Evolutionary conservation across 1,140 invertebrate species (phyloP).

Genomic region (Cherax quadricarinatus): DNA sequence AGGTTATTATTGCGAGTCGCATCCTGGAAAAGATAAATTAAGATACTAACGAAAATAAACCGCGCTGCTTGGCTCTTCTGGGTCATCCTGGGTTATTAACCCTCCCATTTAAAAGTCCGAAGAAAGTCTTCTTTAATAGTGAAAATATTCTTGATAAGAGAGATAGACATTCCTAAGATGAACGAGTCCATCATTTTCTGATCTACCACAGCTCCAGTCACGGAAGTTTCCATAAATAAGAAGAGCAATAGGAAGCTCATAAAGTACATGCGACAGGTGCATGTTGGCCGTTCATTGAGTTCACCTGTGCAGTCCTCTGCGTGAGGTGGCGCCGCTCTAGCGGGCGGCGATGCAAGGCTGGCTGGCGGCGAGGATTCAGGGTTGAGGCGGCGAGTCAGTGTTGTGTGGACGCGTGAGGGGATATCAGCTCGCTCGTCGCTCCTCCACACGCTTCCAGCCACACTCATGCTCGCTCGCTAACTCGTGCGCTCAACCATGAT

Average conservation of each 20-base stretch:
- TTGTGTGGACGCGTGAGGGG: slow-evolving; percentile 64
- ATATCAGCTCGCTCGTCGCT: slow-evolving; percentile 46
- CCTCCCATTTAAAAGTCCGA: too few species aligned
- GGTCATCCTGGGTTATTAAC: too few species aligned
- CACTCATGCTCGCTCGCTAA: slow-evolving; percentile 3
- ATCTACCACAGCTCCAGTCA: neutral
- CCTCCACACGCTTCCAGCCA: slow-evolving; percentile 44
- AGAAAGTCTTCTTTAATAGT: too few species aligned
- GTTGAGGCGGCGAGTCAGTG: slow-evolving; percentile 47
- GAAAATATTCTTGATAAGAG: too few species aligned
- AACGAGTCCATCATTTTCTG: neutral
- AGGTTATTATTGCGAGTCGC: too few species aligned
- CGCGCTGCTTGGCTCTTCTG: too few species aligned
- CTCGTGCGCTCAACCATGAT: slow-evolving; percentile 21
- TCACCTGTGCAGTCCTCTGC: slow-evolving; percentile 56
- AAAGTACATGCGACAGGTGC: slow-evolving; percentile 41
- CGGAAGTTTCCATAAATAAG: neutral
- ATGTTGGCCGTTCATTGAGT: slow-evolving; percentile 68
- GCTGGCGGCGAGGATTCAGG: slow-evolving; percentile 10
- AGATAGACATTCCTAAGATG: too few species aligned
- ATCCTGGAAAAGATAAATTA: too few species aligned
- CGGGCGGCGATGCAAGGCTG: slow-evolving; percentile 36
- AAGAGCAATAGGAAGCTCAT: neutral
- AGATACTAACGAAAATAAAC: too few species aligned
- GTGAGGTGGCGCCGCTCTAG: slow-evolving; percentile 52